Evolutionary conservation across 2,888 invertebrate species (phyloP), one percentile per base, ranked within the genome.

Genomic region (Entomobrya multifasciata): DNA sequence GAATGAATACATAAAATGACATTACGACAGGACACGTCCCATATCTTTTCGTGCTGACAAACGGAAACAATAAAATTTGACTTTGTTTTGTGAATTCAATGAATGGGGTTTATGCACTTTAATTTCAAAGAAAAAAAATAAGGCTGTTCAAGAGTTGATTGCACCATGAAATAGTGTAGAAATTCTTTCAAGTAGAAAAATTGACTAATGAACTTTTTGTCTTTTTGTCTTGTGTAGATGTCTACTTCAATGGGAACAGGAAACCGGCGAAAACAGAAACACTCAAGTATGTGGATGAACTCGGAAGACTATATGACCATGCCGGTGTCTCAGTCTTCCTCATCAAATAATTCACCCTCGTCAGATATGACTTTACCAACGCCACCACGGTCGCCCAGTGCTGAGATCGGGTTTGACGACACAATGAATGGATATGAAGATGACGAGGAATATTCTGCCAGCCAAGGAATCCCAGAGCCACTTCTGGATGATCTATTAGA

Each of bases 401-500:
- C 49, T 30, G 77, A 70, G 27, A 85, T 77, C 6, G 79, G 77
- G 0, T 82, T 83, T 49, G 83, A 83, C 0, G 87, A 87, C 67
- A 87, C 74, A 1, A 87, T 87, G 87, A 82, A 81, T 13, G 86
- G 55, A 3, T 87, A 87, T 25, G 83, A 83, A 6, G 87, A 87
- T 57, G 87, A 87, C 10, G 87, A 87, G 52, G 87, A 87, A 11
- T 82, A 78, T 70, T 70, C 78, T 2, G n/a, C 41, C 13, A 65
- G 83, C 36, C 65, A 84, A 30, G 76, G 77, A 44, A 77, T 88
- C 77, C 89, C 88, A 65, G 89, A 87, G 77, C 88, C 88, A 8
- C 74, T 88, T 70, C 62, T 90, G 55, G 90, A 90, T 72, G 90
- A 90, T 41, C 76, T 90, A 36, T 72, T 89, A 27, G 90, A 89